A percentile compares a stretch with the other conserved stretches of the same genome.
phyloP scores from a whole-genome alignment of 2,888 invertebrate genomes.

The Cheilosia grossa region DNA sequence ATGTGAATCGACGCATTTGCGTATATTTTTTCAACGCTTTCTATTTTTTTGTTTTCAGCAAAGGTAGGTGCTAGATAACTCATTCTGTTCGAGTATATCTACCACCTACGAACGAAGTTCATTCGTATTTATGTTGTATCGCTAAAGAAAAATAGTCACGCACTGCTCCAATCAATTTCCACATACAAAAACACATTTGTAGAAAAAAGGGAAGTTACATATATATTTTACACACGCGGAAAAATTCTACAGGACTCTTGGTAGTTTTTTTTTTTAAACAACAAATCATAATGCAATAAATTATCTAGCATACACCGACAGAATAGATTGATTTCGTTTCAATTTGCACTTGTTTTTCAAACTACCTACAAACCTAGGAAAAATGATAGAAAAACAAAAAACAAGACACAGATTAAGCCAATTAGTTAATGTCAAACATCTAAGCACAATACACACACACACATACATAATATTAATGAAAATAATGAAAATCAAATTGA shows the following conservation, averaged over 20 bases:
- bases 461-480: conserved; percentile 40
- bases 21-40: conserved; percentile 50
- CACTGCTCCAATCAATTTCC: conserved; percentile 65
- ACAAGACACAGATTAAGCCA: conserved; percentile 65
- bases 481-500: conserved; percentile 13
- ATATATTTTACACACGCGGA: conserved; percentile 61
- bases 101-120: conserved; percentile 23
- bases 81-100: conserved; percentile 8
- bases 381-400: conserved; percentile 31
- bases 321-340: conserved; percentile 46
- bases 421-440: conserved; percentile 73
- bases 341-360: conserved; percentile 62
- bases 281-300: conserved; percentile 60
- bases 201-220: conserved; percentile 45
- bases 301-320: conserved; percentile 66
- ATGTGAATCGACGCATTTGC: background rate
- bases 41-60: conserved; percentile 7
- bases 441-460: conserved; percentile 68
- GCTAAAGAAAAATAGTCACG: conserved; percentile 73
- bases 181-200: conserved; percentile 48
- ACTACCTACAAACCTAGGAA: conserved; percentile 72
- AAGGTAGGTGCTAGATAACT: conserved; percentile 35
- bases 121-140: conserved; percentile 25
- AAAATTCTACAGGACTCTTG: conserved; percentile 60
- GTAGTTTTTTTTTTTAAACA: conserved; percentile 19